Base-by-base conservation (phyloP, 53 echinoderm and acorn worm genomes). In the Henricia sp. region DNA sequence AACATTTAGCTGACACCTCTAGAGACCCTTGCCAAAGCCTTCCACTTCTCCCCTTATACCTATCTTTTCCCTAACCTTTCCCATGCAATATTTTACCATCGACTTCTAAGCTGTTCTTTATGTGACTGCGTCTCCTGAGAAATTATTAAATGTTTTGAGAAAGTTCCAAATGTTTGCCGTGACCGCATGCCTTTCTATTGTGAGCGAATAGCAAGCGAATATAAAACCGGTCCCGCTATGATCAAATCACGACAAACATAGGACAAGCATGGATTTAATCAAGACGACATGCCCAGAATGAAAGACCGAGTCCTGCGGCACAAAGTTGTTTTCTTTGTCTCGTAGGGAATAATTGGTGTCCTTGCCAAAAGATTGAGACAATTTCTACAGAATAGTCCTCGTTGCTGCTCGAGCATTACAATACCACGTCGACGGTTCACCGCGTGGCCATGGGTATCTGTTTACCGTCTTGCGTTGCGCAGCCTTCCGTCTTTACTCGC, bases 301-400 rank as follows among this genome's bases (percentile, higher is more conserved):
- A 80, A 63, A 35, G 65, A 19, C 80, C 65, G 48, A 20, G 50
- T 80, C 80, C 80, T 36, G 34, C 27, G 63, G 63, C 63, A 48
- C 6, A 50, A 44, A 63, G 43, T 44, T 80, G 80, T 80, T 80
- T 41, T 80, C 80, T 80, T 80, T 80, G 80, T 80, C 80, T 64
- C 50, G 71, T 9, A 64, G 21, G 50, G 46, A 64, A 25, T 39
- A 80, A 80, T 80, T 80, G 80, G 63, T 80, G 33, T 43, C 48
- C 28, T 17, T 16, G 37, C 60, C 67, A 38, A 67, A 80, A 63
- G 64, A 80, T 80, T 80, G 80, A 80, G 80, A 80, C 80, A 80
- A 64, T 80, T 80, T 80, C n/a, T 80, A 27, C 46, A 46, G 37
- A 26, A 46, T 44, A 12, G 40, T 28, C 54, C 36, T 32, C 34